These are phyloP conservation scores for Eupithecia insigniata DNA, from an alignment of 2,888 invertebrate genomes.

Conservation along the genomic window DNA sequence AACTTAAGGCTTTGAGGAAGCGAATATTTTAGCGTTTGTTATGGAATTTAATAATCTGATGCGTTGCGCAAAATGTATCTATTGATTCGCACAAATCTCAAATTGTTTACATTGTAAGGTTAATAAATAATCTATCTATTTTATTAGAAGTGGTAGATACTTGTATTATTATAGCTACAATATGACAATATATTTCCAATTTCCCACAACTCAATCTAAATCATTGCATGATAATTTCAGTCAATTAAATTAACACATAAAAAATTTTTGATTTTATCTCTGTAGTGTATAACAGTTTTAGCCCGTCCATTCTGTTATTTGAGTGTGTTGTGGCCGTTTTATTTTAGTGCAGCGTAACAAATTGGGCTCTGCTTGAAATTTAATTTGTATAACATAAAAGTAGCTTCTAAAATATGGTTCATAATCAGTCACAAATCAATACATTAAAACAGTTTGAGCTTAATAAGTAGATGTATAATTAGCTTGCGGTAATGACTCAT, in stretches of 20 bases:
- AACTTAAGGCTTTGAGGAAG: slow-evolving; percentile 18
- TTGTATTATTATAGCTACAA: slow-evolving; percentile 26
- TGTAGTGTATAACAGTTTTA: slow-evolving; percentile 23
- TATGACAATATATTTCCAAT: slow-evolving; percentile 29
- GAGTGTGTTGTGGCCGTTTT: slow-evolving; percentile 4
- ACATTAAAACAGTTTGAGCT: slow-evolving; percentile 49
- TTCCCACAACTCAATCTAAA: slow-evolving; percentile 1
- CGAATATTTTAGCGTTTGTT: slow-evolving; percentile 23
- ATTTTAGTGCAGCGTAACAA: background rate
- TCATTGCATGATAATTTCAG: slow-evolving; percentile 7
- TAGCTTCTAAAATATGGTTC: slow-evolving; percentile 28
- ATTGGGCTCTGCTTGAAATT: background rate
- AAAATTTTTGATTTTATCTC: background rate
- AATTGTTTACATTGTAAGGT: slow-evolving; percentile 27
- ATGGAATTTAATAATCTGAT: slow-evolving; percentile 23
- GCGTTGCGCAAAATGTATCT: slow-evolving; percentile 35
- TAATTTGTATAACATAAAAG: slow-evolving; percentile 16
- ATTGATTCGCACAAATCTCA: slow-evolving; percentile 45
- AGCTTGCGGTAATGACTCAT: slow-evolving; percentile 54
- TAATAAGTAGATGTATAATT: slow-evolving; percentile 52
- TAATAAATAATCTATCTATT: slow-evolving; percentile 9
- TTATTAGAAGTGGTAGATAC: slow-evolving; percentile 12
- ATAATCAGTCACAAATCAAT: slow-evolving; percentile 35
- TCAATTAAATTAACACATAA: slow-evolving; percentile 1
- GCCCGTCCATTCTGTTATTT: slow-evolving; percentile 37